Conservation (phyloP, 2,888 invertebrate genomes). For the Drosophila stalkeri region DNA sequence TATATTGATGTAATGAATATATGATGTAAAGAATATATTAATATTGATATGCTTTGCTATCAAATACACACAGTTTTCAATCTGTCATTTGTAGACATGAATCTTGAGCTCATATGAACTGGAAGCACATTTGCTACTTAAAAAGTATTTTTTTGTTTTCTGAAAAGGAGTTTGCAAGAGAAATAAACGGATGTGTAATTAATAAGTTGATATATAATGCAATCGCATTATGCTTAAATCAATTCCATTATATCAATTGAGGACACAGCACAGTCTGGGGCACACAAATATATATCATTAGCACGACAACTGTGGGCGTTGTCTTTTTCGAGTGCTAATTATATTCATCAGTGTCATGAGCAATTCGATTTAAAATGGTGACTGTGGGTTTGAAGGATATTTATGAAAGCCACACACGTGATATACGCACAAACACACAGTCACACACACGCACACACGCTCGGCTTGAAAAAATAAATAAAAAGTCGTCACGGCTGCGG, state of each 20-base stretch:
- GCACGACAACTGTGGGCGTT: slow-evolving; percentile 73
- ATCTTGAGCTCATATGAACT: not conserved
- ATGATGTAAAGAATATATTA: too few species aligned
- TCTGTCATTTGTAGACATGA: not conserved
- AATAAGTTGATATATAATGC: slow-evolving; percentile 29
- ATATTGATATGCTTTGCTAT: not conserved
- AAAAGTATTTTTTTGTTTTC: not conserved
- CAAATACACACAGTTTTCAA: too few species aligned
- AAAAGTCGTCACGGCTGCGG: slow-evolving; percentile 38
- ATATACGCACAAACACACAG: slow-evolving; percentile 25
- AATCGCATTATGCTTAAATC: slow-evolving; percentile 56
- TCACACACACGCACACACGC: not conserved
- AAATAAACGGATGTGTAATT: slow-evolving; percentile 11
- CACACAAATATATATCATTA: slow-evolving; percentile 54
- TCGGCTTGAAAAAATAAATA: slow-evolving; percentile 29
- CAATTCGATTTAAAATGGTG: slow-evolving; percentile 76
- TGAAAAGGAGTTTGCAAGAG: not conserved
- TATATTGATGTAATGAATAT: too few species aligned
- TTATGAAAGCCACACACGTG: slow-evolving; percentile 75
- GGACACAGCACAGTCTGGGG: slow-evolving; percentile 10
- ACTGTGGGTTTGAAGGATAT: slow-evolving; percentile 59
- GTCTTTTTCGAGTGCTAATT: slow-evolving; percentile 69
- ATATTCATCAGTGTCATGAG: slow-evolving; percentile 64
- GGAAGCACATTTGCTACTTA: not conserved
- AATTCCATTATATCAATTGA: slow-evolving; percentile 54